Evolutionary conservation across 2,888 invertebrate species (phyloP), one percentile per base, ranked within the genome.

Genomic region (Micoletzkya japonica): DNA sequence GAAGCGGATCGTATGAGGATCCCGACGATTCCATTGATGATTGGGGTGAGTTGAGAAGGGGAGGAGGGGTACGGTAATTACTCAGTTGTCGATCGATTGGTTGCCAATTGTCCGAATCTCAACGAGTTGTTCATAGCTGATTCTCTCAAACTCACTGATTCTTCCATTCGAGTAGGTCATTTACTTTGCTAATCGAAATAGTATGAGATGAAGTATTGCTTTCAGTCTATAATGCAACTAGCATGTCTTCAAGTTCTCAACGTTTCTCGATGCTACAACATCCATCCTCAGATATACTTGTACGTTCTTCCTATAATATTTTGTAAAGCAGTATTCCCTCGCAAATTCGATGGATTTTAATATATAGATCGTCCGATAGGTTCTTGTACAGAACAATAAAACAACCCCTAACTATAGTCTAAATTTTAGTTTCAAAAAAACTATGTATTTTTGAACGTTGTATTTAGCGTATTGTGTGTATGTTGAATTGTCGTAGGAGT

Each of bases 11-110:
- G 17, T 37, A 14, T 39, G 60, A 60, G 7, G 39, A 60, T 60
- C 37, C 26, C 2, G 60, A 60, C 1, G 60, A 60, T 28, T 60
- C 39, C 26, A 39, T 60, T n/a, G 60, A 60, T 39, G 60, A 60
- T 60, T 3, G 6, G 26, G 60, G 60, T 60, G 10, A 44, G 44
- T 10, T 14, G 20, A 14, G 44, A 44, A 44, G 44, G 20, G 20
- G 44, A 14, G 44, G 20, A 44, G 44, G 10, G 44, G 10, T 20
- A 44, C 20, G 44, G 10, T 20, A 44, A 14, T 52, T 34, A 10
- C 39, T 60, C 36, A 60, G 60, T 60, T 14, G 60, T 39, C 17
- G 39, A 14, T 28, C 17, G 26, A 28, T n/a, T 60, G 24, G 60
- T 60, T 4, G 4, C 28, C 6, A 39, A 60, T 26, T 60, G 60